Evolutionary conservation across 2,888 invertebrate genomes (phyloP).

Genomic region (Zygogramma bicolorata): DNA sequence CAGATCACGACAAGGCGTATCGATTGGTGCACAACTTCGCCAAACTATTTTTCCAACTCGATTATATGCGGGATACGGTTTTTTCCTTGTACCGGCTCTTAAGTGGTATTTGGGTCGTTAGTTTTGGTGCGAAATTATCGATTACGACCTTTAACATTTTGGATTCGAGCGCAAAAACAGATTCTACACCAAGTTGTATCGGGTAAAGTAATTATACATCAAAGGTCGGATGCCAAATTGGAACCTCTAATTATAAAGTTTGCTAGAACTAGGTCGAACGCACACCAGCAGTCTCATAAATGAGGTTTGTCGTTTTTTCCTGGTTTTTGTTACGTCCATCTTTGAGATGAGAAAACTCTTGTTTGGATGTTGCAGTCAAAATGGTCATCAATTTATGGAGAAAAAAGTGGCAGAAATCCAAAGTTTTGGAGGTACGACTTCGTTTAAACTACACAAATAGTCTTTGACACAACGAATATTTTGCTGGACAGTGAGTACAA

Average conservation of each 20-base stretch:
- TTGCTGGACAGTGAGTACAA: too few relatives aligned
- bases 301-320: too few relatives aligned
- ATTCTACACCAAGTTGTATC: constrained; percentile 27
- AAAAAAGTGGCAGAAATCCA: too few relatives aligned
- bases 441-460: too few relatives aligned
- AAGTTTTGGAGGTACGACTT: too few relatives aligned
- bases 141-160: constrained; percentile 30
- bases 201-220: constrained; percentile 26
- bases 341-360: too few relatives aligned
- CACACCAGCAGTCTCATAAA: too few relatives aligned
- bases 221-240: constrained; percentile 29
- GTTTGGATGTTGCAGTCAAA: too few relatives aligned
- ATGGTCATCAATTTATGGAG: too few relatives aligned
- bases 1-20: not conserved
- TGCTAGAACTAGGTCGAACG: constrained; percentile 28
- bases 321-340: too few relatives aligned
- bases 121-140: constrained; percentile 35
- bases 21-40: not conserved
- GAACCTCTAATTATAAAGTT: constrained; percentile 18
- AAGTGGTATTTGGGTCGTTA: constrained; percentile 47
- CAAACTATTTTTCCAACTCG: constrained; percentile 12
- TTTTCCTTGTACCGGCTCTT: constrained; percentile 42
- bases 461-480: too few relatives aligned
- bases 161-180: constrained; percentile 20
- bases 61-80: constrained; percentile 18